Conservation (phyloP, 2,888 invertebrate species). For the Drosophila buzzatii region DNA sequence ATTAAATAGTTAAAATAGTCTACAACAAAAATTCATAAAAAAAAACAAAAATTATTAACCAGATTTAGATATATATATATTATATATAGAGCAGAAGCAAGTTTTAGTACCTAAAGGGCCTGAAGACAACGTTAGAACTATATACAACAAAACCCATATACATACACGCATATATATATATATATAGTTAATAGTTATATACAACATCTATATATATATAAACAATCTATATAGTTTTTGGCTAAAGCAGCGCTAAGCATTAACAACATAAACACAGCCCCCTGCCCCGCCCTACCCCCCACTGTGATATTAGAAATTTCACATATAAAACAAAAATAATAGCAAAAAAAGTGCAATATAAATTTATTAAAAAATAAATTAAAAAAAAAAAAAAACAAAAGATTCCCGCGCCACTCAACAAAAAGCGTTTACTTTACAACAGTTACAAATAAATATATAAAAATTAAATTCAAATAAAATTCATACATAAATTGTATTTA, state of each 20-base stretch:
- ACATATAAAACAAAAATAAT: slow-evolving; percentile 38
- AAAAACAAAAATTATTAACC: slow-evolving; percentile 39
- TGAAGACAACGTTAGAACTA: slow-evolving; percentile 66
- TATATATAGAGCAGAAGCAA: slow-evolving; percentile 35
- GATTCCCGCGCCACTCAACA: slow-evolving; percentile 20
- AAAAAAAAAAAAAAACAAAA: slow-evolving; percentile 10
- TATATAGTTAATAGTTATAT: slow-evolving; percentile 50
- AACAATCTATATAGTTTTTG: slow-evolving; percentile 41
- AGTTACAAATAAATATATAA: slow-evolving; percentile 11
- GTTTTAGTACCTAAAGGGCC: slow-evolving; percentile 79
- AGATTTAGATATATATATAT: slow-evolving; percentile 29
- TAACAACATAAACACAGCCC: slow-evolving; percentile 29
- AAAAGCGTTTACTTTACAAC: slow-evolving; percentile 46
- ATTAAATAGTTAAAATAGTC: slow-evolving; percentile 68
- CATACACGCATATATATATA: slow-evolving; percentile 44
- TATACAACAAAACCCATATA: slow-evolving; percentile 57
- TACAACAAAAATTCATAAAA: slow-evolving; percentile 30
- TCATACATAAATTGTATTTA: slow-evolving; percentile 8
- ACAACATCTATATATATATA: slow-evolving; percentile 49
- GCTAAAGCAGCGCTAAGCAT: slow-evolving; percentile 40
- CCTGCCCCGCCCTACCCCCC: slow-evolving; percentile 36
- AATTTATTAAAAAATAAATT: background rate
- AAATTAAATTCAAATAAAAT: background rate
- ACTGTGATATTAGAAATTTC: slow-evolving; percentile 69
- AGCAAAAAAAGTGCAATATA: slow-evolving; percentile 48